phyloP scores from a whole-genome alignment of 2,888 invertebrate species.

The Eupithecia pulchellata region DNA sequence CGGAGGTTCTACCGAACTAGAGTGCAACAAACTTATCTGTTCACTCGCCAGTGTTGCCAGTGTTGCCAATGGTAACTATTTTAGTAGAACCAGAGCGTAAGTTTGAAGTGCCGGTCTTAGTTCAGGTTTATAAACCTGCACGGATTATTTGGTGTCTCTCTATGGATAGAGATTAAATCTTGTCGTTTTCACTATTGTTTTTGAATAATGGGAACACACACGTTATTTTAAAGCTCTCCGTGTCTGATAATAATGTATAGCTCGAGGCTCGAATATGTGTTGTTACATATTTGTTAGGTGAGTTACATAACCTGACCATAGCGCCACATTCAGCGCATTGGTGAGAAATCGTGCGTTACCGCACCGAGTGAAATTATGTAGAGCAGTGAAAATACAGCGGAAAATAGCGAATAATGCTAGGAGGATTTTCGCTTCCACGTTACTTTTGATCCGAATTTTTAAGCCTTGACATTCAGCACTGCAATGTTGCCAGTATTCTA shows the following conservation, averaged over 20 bases:
- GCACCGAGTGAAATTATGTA: too few species aligned
- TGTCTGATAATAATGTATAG: constrained; percentile 33
- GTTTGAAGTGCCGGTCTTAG: background rate
- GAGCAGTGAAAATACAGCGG: too few species aligned
- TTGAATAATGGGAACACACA: constrained; percentile 57
- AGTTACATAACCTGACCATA: background rate
- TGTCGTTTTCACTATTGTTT: constrained; percentile 70
- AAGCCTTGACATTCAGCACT: too few species aligned
- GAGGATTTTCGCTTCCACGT: too few species aligned
- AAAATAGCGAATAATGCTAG: too few species aligned
- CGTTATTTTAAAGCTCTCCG: constrained; percentile 32
- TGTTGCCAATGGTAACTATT: background rate
- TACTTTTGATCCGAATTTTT: background rate
- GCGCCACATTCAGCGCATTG: background rate
- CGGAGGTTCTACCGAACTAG: constrained; percentile 17
- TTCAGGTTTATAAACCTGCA: background rate
- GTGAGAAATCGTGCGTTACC: too few species aligned
- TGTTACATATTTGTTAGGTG: background rate
- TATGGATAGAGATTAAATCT: constrained; percentile 63
- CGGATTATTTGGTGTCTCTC: background rate
- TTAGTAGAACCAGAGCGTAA: background rate
- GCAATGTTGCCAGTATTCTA: too few species aligned
- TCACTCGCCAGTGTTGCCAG: background rate
- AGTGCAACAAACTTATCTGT: constrained; percentile 5
- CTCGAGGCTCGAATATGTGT: background rate